A percentile compares a stretch with the other conserved stretches of the same genome.
phyloP scores from a whole-genome alignment of 1,140 invertebrate genomes.

The Littorina saxatilis region DNA sequence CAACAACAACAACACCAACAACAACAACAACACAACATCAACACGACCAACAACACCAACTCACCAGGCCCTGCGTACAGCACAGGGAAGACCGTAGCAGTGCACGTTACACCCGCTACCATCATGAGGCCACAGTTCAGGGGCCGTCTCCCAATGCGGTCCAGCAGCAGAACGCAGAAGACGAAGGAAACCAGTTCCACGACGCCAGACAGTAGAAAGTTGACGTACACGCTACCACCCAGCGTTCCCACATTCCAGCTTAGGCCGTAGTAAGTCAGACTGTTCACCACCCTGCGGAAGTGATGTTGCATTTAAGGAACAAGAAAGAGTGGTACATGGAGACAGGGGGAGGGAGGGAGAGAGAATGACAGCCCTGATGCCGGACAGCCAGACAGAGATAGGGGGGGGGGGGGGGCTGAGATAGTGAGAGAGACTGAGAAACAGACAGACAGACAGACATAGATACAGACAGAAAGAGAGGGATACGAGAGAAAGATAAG shows the following conservation, averaged over 20 bases:
- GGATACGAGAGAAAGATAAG: no score
- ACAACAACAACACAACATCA: no score
- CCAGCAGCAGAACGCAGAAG: slow-evolving; percentile 77
- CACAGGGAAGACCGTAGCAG: slow-evolving; percentile 58
- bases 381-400: no score
- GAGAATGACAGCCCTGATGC: no score
- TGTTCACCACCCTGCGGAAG: slow-evolving; percentile 80
- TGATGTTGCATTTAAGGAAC: no score
- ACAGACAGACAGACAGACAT: no score
- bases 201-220: slow-evolving; percentile 75
- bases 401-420: no score
- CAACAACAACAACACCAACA: slow-evolving; percentile 26
- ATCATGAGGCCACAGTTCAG: slow-evolving; percentile 56
- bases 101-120: slow-evolving; percentile 59
- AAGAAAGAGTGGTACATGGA: no score
- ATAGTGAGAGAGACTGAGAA: no score
- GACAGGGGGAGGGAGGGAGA: no score
- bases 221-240: slow-evolving; percentile 63
- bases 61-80: slow-evolving; percentile 52
- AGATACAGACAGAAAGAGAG: no score
- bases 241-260: slow-evolving; percentile 71
- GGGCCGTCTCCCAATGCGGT: slow-evolving; percentile 55
- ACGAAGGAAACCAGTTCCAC: slow-evolving; percentile 87
- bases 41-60: not conserved
- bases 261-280: slow-evolving; percentile 81